Base-by-base conservation (phyloP, 2,113 vertebrate genomes). In the Carlito syrichta region DNA sequence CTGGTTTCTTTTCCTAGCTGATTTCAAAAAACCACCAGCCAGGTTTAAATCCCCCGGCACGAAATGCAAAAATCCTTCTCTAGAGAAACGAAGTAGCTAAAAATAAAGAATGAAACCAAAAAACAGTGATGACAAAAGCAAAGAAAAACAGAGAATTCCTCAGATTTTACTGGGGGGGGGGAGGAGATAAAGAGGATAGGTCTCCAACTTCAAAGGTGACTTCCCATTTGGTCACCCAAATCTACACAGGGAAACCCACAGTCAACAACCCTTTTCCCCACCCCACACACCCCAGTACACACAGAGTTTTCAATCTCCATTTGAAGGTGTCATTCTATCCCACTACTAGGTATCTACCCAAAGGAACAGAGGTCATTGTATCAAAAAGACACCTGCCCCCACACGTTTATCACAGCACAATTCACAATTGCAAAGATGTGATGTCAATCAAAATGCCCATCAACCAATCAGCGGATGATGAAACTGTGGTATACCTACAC, bases 101-200 rank as follows among this genome's bases (percentile, higher is more conserved):
- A 81, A 73, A 32, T 22, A 71, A 73, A 50, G 19, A n/a, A 52
- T 16, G 35, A 13, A 38, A 50, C 58, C 63, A 97, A 69, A 68
- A 82, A 74, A 84, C 50, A 89, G 3, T 58, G 93, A 76, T 20
- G 58, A 27, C 8, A 58, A 73, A 66, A 74, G 19, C 40, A 89
- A 93, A 62, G 43, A 43, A 96, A 83, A 95, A 85, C 48, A 96
- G 68, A 89, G 83, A 62, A 74, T n/a, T 45, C 35, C 23, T 90
- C 54, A 48, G 38, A 62, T 54, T n/a, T n/a, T n/a, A 68, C 5
- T 96, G 22, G 50, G 38, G 0, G 32, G 27, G 45, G 35, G 1
- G n/a, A 48, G 17, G 16, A 14, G 10, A 40, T 50, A 17, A 56
- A 17, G 19, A 58, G 32, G 3, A 63, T 45, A 27, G 20, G 5